Conservation (phyloP, 2,888 invertebrate genomes). For the Acanthoscelides obtectus region DNA sequence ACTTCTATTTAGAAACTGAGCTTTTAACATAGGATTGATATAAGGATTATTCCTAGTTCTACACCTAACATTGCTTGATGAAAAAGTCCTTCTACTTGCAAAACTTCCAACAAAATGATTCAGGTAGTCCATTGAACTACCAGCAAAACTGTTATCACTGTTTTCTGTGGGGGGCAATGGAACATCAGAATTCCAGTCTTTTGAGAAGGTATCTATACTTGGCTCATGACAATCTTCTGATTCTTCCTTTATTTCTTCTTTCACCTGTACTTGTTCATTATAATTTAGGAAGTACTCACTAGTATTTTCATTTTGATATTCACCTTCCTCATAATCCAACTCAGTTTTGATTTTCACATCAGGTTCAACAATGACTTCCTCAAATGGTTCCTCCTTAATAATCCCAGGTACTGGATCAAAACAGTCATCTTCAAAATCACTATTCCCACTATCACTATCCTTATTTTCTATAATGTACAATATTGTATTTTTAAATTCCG, state of each 20-base stretch:
- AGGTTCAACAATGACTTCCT: constrained; percentile 41
- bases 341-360: constrained; percentile 36
- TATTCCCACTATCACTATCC: constrained; percentile 30
- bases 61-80: constrained; percentile 38
- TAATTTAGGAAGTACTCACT: constrained; percentile 9
- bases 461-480: constrained; percentile 30
- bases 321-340: constrained; percentile 24
- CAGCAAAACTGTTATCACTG: constrained; percentile 13
- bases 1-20: constrained; percentile 43
- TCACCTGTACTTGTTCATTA: constrained; percentile 16
- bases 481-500: constrained; percentile 40
- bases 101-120: constrained; percentile 33
- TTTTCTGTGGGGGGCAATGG: constrained; percentile 13
- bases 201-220: background rate
- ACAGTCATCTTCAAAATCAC: constrained; percentile 34
- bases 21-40: constrained; percentile 42
- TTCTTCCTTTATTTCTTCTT: constrained; percentile 21
- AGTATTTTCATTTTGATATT: constrained; percentile 12
- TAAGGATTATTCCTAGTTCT: constrained; percentile 43
- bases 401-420: constrained; percentile 11
- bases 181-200: background rate
- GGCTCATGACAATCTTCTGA: constrained; percentile 6
- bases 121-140: constrained; percentile 29
- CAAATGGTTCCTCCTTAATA: constrained; percentile 24
- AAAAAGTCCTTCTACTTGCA: constrained; percentile 30